Base-by-base conservation (phyloP, 2,888 invertebrate genomes). In the Smittia sp. region DNA sequence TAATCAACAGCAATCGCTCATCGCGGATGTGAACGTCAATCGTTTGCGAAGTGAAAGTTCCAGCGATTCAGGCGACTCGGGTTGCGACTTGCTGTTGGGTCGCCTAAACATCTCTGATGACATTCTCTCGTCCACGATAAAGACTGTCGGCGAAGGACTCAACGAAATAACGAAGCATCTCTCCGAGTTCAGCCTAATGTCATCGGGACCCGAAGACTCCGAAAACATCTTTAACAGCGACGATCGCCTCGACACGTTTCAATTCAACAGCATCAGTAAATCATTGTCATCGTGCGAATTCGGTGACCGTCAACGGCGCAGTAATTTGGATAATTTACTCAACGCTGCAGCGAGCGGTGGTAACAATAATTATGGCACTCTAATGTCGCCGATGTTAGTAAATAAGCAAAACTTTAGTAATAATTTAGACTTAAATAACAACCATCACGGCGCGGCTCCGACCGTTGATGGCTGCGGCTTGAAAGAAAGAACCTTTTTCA, bases 101-200 rank as follows among this genome's bases (percentile, higher is more conserved):
- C 79, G 83, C 74, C 80, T 83, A 73, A 80, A 80, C 76, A 80
- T 82, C 54, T 78, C 78, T 70, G 80, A 81, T 75, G 81, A 82
- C 77, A 76, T 81, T 74, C 81, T 82, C 9, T n/a, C 72, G 24
- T 39, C 58, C 3, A 72, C 38, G 13, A 39, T 62, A 20, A 69
- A 69, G 20, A 25, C 72, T n/a, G 38, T 62, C 4, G 22, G 32
- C 38, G 72, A 72, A 6, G 39, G 27, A 13, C 13, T 72, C 1
- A 58, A 62, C 62, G 20, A 2, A 22, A 72, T 72, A 18, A 52
- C 69, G 24, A 27, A 72, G 4, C 72, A 62, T 7, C 11, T 72
- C 7, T 38, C 72, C 7, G 39, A 39, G 58, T 62, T 72, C 24
- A 72, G 15, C 38, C 58, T 72, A 15, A 20, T 72, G 58, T 18